Evolutionary conservation across 1,140 invertebrate species (phyloP), one percentile per base, ranked within the genome.

Genomic region (Zeugodacus cucurbitae): DNA sequence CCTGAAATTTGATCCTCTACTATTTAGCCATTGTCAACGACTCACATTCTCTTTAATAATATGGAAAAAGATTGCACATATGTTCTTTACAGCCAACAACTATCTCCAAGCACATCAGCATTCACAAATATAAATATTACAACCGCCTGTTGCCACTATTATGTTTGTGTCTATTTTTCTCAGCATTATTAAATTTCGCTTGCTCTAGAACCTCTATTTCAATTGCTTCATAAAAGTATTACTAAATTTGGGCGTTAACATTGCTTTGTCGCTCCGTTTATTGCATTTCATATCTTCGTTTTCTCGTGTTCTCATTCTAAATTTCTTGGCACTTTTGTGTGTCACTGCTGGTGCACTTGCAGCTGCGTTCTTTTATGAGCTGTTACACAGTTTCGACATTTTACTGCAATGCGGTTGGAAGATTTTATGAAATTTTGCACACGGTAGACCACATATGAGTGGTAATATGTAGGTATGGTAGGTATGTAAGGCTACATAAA

Each of bases 341-440:
- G n/a, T 57, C 82, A 26, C 37, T 57, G 48, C 20, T 54, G 5
- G 4, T 26, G 58, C 58, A 62, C 0, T 26, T 62, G 58, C 58
- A 62, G 22, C 58, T 62, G 58, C 58, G n/a, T 44, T 32, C 32
- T 67, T 70, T 58, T 87, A 48, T 87, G 29, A 70, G 17, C 59
- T 87, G 26, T 64, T 29, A 87, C 32, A 62, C 11, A 62, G 48
- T 54, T 87, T 87, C 87, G 62, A 70, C 58, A 87, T 44, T 87
- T 87, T 87, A 62, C 87, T 87, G 87, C 87, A 87, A 67, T 87
- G 87, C 87, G 59, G 87, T 58, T 87, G 34, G 44, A 32, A 64
- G 87, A 64, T 48, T 82, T 82, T 82, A 82, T 82, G 74, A 82
- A 82, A 82, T 54, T n/a, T 82, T 29, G 1, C 44, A 48, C 41